These are phyloP conservation scores for Peromyscus nudipes DNA, from an alignment of 2,797 vertebrate genomes.

Conservation along the genomic window DNA sequence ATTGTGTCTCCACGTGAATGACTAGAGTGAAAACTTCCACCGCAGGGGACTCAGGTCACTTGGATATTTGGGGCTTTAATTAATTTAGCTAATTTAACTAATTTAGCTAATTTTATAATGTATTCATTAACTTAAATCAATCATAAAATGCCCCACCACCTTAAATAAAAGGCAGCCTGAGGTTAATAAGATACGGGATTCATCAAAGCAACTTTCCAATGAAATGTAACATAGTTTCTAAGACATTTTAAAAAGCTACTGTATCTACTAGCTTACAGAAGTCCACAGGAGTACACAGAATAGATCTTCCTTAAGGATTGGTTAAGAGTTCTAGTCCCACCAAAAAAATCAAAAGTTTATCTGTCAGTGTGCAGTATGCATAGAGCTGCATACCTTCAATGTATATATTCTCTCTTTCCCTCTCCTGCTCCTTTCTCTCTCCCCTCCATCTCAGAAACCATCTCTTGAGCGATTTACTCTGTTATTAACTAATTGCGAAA, in stretches of 20 bases:
- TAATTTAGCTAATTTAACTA: too few species aligned
- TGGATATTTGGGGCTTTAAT: background rate
- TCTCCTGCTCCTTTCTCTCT: background rate
- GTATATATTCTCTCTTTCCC: background rate
- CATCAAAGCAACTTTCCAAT: background rate
- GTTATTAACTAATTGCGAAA: background rate
- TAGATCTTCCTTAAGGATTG: background rate
- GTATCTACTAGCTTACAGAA: background rate
- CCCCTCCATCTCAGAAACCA: background rate
- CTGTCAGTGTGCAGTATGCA: background rate
- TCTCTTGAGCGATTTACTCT: conserved; percentile 3
- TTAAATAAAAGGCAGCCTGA: background rate
- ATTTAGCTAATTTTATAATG: background rate
- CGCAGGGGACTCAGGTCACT: background rate
- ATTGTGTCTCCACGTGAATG: background rate
- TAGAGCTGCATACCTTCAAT: background rate
- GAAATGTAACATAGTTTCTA: conserved; percentile 44
- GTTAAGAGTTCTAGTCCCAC: background rate
- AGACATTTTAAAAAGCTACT: background rate
- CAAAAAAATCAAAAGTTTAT: background rate
- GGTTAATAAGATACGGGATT: background rate
- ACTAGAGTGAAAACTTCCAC: background rate
- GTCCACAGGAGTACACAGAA: background rate
- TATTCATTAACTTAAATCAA: conserved; percentile 24
- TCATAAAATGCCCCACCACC: background rate